These are phyloP conservation scores for Gymnocheta viridis DNA, from an alignment of 2,888 invertebrate species.

Conservation along the genomic window DNA sequence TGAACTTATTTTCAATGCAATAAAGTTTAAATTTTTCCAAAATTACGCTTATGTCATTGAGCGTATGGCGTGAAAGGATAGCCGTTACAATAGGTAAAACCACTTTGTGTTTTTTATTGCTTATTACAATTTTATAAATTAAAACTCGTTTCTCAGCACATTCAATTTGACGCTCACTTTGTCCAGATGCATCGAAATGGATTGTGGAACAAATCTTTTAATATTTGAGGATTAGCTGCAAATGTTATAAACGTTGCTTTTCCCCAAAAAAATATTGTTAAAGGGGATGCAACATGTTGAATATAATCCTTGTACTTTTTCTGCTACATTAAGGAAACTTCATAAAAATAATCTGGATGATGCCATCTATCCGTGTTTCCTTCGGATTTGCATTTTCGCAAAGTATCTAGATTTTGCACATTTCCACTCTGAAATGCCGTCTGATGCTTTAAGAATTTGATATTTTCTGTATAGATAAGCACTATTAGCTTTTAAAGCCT, in stretches of 20 bases:
- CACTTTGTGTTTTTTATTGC: no score
- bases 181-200: neutral
- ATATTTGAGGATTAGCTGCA: neutral
- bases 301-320: neutral
- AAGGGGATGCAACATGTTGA: neutral
- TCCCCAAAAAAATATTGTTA: neutral
- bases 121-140: no score
- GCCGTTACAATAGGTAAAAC: neutral
- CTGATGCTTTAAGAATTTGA: no score
- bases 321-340: neutral
- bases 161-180: neutral
- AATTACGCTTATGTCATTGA: neutral
- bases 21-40: neutral
- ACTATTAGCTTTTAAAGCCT: neutral
- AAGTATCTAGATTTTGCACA: neutral
- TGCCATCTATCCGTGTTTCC: neutral
- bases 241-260: neutral
- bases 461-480: neutral
- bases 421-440: no score
- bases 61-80: neutral
- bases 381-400: neutral
- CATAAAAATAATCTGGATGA: neutral
- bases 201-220: neutral
- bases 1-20: neutral
- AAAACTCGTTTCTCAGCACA: neutral